These are phyloP conservation scores for Odontocerum albicorne DNA, from an alignment of 2,888 invertebrate species.

Conservation along the genomic window DNA sequence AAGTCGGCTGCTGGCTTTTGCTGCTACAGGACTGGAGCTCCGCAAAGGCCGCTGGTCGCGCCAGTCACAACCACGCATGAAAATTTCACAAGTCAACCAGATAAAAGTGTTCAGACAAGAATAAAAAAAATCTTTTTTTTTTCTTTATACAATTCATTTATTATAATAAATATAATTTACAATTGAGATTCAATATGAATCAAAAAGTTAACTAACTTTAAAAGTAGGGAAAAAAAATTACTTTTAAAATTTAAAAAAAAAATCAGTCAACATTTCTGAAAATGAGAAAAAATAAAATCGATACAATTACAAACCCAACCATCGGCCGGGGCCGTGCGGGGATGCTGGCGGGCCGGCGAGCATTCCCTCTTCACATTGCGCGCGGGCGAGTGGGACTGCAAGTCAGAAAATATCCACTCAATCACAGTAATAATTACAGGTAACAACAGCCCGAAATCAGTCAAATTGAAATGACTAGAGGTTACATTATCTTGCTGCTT, in stretches of 20 bases:
- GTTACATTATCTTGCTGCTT: constrained; percentile 12
- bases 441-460: constrained; percentile 2
- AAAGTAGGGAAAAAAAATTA: constrained; percentile 6
- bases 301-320: constrained; percentile 25
- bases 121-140: constrained; percentile 15
- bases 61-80: constrained; percentile 22
- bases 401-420: constrained; percentile 25
- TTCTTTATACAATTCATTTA: constrained; percentile 8
- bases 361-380: too few species aligned
- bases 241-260: constrained; percentile 7
- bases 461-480: constrained; percentile 1
- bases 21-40: background rate
- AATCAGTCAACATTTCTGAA: constrained; percentile 11
- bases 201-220: constrained; percentile 20
- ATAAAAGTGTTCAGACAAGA: constrained; percentile 17
- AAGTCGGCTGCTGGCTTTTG: too few species aligned
- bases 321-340: background rate
- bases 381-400: constrained; percentile 28
- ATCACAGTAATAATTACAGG: constrained; percentile 10
- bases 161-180: constrained; percentile 7
- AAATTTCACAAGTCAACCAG: constrained; percentile 21
- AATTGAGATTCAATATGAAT: constrained; percentile 33
- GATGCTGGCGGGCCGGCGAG: constrained; percentile 4
- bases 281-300: constrained; percentile 20
- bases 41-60: background rate